Evolutionary conservation across 2,888 invertebrate species (phyloP).

Genomic region (Agrotis segetum): DNA sequence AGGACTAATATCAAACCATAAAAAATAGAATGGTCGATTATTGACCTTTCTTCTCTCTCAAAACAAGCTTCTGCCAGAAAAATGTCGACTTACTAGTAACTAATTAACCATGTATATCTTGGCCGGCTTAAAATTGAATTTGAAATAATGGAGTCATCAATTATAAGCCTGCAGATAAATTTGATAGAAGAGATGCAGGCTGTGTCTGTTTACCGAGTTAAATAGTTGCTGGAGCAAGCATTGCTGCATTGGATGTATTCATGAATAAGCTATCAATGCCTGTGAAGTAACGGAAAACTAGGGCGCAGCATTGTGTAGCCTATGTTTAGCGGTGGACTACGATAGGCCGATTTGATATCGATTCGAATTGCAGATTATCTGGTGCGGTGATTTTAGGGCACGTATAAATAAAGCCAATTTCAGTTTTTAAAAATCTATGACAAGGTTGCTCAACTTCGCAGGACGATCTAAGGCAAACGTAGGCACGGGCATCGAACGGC

Average conservation of each 20-base stretch:
- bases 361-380: neutral
- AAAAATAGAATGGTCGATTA: too few relatives aligned
- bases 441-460: too few relatives aligned
- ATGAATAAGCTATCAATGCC: neutral
- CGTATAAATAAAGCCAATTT: neutral
- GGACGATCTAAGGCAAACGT: too few relatives aligned
- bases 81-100: too few relatives aligned
- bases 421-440: too few relatives aligned
- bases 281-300: slow-evolving; percentile 1
- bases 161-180: neutral
- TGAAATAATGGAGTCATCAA: neutral
- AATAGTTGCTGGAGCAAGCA: neutral
- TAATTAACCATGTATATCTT: too few relatives aligned
- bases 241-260: neutral
- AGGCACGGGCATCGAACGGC: too few relatives aligned
- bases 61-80: too few relatives aligned
- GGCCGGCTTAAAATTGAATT: neutral
- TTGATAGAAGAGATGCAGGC: neutral
- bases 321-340: neutral
- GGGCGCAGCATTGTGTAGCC: neutral
- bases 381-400: neutral
- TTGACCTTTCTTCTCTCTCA: too few relatives aligned
- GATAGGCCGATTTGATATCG: neutral
- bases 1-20: too few relatives aligned
- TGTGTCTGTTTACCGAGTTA: neutral